phyloP scores from a whole-genome alignment of 1,140 invertebrate species.

The Himalopsyche phryganea region DNA sequence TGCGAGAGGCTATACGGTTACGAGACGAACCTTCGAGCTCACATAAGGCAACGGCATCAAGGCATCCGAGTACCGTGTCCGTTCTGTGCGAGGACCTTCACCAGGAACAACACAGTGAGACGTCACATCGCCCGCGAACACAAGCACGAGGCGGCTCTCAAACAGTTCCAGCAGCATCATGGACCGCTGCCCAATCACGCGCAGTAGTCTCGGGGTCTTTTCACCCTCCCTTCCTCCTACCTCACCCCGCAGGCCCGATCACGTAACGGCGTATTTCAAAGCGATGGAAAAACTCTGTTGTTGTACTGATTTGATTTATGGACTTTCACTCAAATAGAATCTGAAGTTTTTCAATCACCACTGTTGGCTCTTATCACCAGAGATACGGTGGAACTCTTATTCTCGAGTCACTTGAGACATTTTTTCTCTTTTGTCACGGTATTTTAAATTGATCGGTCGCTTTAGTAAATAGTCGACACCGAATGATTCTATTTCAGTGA shows the following conservation, averaged over 20 bases:
- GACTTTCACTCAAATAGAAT: too few relatives aligned
- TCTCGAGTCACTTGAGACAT: too few relatives aligned
- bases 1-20: slow-evolving; percentile 90
- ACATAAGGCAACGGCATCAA: slow-evolving; percentile 85
- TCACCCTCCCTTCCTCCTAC: slow-evolving; percentile 1
- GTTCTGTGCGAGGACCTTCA: slow-evolving; percentile 85
- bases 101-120: slow-evolving; percentile 84
- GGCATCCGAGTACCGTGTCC: slow-evolving; percentile 85
- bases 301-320: background rate
- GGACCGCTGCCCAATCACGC: slow-evolving; percentile 55
- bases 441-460: too few relatives aligned
- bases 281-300: slow-evolving; percentile 1
- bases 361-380: too few relatives aligned
- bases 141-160: slow-evolving; percentile 68
- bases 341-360: too few relatives aligned
- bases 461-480: too few relatives aligned
- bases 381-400: too few relatives aligned
- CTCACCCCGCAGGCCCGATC: slow-evolving; percentile 10
- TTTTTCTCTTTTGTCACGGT: too few relatives aligned
- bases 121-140: slow-evolving; percentile 85
- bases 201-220: slow-evolving; percentile 46
- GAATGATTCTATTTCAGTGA: too few relatives aligned
- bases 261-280: slow-evolving; percentile 21
- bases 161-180: slow-evolving; percentile 61
- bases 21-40: slow-evolving; percentile 85